These are phyloP conservation scores for Omphaloscelis lunosa DNA, from an alignment of 2,888 invertebrate species.

Conservation along the genomic window DNA sequence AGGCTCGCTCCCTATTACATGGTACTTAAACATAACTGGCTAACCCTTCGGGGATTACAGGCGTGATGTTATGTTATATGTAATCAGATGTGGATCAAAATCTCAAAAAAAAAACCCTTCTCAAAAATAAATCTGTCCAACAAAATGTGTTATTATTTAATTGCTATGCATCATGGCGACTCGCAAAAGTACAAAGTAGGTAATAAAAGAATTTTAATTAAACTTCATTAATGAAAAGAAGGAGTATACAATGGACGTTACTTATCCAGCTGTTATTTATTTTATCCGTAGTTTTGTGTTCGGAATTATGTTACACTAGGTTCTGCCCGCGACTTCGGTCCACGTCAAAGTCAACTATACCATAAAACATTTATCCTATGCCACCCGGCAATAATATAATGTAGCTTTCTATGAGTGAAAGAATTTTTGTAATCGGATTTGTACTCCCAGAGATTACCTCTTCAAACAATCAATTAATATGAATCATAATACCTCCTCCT, in stretches of 20 bases:
- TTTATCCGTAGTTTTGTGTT: too few species aligned
- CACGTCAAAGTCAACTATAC: not conserved
- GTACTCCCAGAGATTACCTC: too few species aligned
- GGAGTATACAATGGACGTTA: not conserved
- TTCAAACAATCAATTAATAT: not conserved
- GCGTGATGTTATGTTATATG: too few species aligned
- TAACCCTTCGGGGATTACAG: too few species aligned
- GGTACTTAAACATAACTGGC: too few species aligned
- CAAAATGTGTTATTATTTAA: not conserved
- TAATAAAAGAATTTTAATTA: conserved; percentile 12
- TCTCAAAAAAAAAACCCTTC: not conserved
- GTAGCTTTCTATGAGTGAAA: too few species aligned
- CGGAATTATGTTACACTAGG: not conserved
- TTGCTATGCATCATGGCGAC: not conserved
- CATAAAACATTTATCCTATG: not conserved
- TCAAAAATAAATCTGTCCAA: not conserved
- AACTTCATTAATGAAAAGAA: not conserved
- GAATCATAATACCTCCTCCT: too few species aligned
- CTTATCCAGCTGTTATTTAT: conserved; percentile 18
- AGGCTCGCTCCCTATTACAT: too few species aligned
- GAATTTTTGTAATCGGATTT: too few species aligned
- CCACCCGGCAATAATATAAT: not conserved
- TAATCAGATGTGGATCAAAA: not conserved
- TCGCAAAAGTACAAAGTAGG: not conserved
- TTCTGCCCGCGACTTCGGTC: not conserved